Conservation (phyloP, 2,888 invertebrate species). For the Latrodectus hesperus region DNA sequence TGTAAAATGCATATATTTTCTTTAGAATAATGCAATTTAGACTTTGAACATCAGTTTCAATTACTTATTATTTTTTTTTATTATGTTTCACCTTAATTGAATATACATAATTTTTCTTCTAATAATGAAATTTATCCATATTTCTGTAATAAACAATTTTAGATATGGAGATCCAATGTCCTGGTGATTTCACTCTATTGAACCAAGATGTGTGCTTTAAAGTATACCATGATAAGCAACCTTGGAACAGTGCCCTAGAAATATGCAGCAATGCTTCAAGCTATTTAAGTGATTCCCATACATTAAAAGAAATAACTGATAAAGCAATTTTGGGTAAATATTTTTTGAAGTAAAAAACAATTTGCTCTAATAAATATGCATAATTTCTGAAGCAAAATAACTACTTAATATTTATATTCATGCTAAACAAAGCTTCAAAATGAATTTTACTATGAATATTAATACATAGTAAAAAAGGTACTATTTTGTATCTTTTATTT, state of each 20-base stretch:
- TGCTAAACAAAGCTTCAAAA: too few species aligned
- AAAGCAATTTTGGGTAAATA: not conserved
- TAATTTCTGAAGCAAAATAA: too few species aligned
- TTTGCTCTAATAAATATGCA: too few species aligned
- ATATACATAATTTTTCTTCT: not conserved
- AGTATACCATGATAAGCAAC: not conserved
- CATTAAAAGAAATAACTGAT: not conserved
- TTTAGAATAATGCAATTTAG: too few species aligned
- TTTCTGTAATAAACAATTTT: not conserved
- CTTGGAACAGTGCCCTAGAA: not conserved
- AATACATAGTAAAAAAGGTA: too few species aligned
- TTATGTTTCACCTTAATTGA: not conserved
- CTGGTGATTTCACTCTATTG: not conserved
- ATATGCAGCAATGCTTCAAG: not conserved
- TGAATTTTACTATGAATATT: too few species aligned
- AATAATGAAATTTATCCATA: not conserved
- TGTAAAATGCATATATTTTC: too few species aligned
- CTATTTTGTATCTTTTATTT: too few species aligned
- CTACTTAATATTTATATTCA: too few species aligned
- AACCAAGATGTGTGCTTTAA: not conserved
- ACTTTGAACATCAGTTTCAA: not conserved
- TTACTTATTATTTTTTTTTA: not conserved
- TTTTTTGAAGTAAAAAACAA: not conserved
- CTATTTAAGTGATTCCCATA: not conserved
- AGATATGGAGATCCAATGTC: not conserved